Percentiles rank a stretch among this genome's conserved stretches.
Evolutionary conservation across 2,113 vertebrate species (phyloP).

Genomic region (Rattus norvegicus): GRCr8 NC_086024.1:131848501-131849000

Average conservation of each 20-base stretch:
- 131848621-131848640: rapidly evolving
- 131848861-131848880: neutral
- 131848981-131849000: neutral
- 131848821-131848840: rapidly evolving
- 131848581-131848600: too few relatives aligned
- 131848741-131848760: rapidly evolving
- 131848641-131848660: rapidly evolving
- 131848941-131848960: neutral
- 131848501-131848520: neutral
- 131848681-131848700: too few relatives aligned
- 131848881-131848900: neutral
- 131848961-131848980: neutral
- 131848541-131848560: neutral
- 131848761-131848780: rapidly evolving
- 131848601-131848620: rapidly evolving
- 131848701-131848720: neutral
- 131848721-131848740: neutral
- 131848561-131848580: neutral
- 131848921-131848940: neutral
- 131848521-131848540: neutral
- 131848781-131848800: rapidly evolving
- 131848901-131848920: neutral
- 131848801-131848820: rapidly evolving
- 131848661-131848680: neutral
- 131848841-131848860: neutral